Base-by-base conservation (phyloP, 2,113 vertebrate genomes). In the Zosterops pallidus region DNA sequence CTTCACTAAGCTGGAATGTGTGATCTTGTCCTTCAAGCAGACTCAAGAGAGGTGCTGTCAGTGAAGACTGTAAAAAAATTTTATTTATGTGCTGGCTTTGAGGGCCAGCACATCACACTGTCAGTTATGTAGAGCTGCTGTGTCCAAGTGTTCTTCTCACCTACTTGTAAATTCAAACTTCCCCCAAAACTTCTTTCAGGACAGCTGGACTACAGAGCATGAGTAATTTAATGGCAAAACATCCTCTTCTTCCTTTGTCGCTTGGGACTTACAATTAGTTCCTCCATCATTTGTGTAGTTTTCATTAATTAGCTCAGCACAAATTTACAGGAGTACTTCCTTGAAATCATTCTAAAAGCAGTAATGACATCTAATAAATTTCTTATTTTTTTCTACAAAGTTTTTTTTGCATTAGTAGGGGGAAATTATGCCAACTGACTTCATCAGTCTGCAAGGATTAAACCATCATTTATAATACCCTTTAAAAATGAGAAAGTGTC, bases 401-500 rank as follows among this genome's bases (percentile, higher is more conserved):
- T 10, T 65, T 83, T 72, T 91, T 76, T 69, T 87, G 79, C 63
- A 59, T 63, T 89, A 72, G 35, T 5, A 63, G 41, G 26, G 70
- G 26, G 24, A 90, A 89, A 86, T 5, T 4, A 85, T 83, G 79
- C 67, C 87, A 92, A 25, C 46, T 62, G 89, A 86, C 55, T 94
- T 93, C 63, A 91, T 49, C 50, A n/a, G n/a, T 42, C 82, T 86
- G 25, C 33, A 14, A 83, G 29, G 70, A 91, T 85, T 86, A 85
- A 91, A 67, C 33, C 21, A 44, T 60, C 53, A 60, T 60, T 94
- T 91, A 49, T 52, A 79, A 75, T 37, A 63, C 19, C 44, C 47
- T 78, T 80, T 69, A 79, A 71, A 94, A 92, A 94, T 52, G 23
- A 94, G 78, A 80, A 94, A 83, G 63, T 50, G 69, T 35, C 80